These are phyloP conservation scores for Agrypnus murinus DNA, from an alignment of 2,888 invertebrate species.

Conservation along the genomic window DNA sequence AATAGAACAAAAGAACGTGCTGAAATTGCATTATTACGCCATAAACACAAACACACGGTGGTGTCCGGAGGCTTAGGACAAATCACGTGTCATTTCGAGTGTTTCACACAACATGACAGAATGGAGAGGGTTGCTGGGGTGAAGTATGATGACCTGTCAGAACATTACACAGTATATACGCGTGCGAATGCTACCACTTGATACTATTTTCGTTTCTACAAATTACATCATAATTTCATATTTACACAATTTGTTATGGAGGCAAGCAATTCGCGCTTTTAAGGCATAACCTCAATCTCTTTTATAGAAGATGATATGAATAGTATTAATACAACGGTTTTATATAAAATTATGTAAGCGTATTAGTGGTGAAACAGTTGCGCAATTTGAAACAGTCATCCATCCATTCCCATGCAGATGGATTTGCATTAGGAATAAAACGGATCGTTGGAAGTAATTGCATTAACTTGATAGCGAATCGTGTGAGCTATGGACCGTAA, in stretches of 20 bases:
- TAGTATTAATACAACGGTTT: neutral
- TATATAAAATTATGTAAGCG: constrained; percentile 12
- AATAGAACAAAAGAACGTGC: constrained; percentile 54
- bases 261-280: neutral
- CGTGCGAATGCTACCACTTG: constrained; percentile 40
- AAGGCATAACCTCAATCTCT: neutral
- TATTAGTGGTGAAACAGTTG: constrained; percentile 35
- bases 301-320: no score
- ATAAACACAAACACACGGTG: constrained; percentile 52
- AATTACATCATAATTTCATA: constrained; percentile 36
- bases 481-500: constrained; percentile 53
- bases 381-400: constrained; percentile 52
- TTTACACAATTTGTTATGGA: constrained; percentile 18
- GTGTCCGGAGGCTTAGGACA: constrained; percentile 52
- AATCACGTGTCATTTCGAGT: constrained; percentile 57
- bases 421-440: constrained; percentile 60
- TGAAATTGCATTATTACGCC: constrained; percentile 52
- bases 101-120: constrained; percentile 51
- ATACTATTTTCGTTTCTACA: constrained; percentile 36
- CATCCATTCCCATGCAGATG: constrained; percentile 49
- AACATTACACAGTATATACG: constrained; percentile 45
- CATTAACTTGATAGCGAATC: constrained; percentile 60
- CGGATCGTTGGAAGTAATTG: constrained; percentile 60
- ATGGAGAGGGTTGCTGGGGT: constrained; percentile 44
- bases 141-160: constrained; percentile 53